Evolutionary conservation across 2,797 vertebrate species (phyloP).

Genomic region (Okamejei kenojei): DNA sequence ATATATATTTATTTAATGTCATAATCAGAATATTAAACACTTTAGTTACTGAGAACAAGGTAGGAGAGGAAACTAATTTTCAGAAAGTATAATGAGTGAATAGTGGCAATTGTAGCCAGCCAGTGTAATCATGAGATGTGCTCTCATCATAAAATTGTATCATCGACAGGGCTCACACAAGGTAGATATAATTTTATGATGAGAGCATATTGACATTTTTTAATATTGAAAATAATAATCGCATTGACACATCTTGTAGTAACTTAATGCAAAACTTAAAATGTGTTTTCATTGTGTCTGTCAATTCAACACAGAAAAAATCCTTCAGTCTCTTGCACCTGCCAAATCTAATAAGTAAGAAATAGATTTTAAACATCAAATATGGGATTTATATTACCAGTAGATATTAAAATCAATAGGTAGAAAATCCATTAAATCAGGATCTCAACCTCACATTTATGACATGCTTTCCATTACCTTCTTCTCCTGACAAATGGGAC

Average conservation of each 20-base stretch:
- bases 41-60: not conserved
- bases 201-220: not conserved
- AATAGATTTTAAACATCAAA: not conserved
- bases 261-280: not conserved
- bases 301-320: not conserved
- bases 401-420: not conserved
- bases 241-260: not conserved
- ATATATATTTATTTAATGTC: no score
- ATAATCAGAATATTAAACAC: not conserved
- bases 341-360: not conserved
- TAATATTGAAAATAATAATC: not conserved
- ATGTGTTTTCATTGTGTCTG: not conserved
- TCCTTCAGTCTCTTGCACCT: not conserved
- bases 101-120: not conserved
- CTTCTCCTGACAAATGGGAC: not conserved
- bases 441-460: not conserved
- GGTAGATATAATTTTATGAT: no score
- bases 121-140: not conserved
- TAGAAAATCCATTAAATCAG: not conserved
- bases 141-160: not conserved
- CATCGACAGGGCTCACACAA: not conserved
- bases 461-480: not conserved
- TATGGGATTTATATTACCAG: not conserved
- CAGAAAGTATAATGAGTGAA: not conserved
- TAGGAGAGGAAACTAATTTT: conserved; percentile 8